Base-by-base conservation (phyloP, 37 sponge, comb jelly and placozoan species). In the Halisarca cf. caerulea region DNA sequence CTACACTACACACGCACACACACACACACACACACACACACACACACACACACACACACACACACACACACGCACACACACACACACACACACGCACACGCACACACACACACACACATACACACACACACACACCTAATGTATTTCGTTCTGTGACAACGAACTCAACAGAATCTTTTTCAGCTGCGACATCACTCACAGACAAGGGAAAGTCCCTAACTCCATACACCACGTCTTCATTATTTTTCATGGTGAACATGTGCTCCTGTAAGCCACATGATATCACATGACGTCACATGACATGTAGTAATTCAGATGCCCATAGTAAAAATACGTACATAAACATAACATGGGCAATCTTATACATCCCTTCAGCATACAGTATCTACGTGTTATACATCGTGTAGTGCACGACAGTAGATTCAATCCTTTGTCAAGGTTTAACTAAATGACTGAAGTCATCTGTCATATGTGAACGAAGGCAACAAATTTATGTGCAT, bases 231-330 rank as follows among this genome's bases (percentile, higher is more conserved):
- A 2, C 18, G 33, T 32, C 35, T 36, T 69, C 71, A 28, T 69
- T 69, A 20, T 28, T 32, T 3, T 69, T 36, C 71, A 69, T 69
- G 3, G 71, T 36, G 33, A 69, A 69, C 30, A 35, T 32, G 71
- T 69, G 71, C 71, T 69, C 71, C 71, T 69, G 35, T 2, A 69
- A 36, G n/a, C n/a, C n/a, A n/a, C n/a, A n/a, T n/a, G n/a, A n/a
- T n/a, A n/a, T n/a, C n/a, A n/a, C n/a, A n/a, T n/a, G n/a, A n/a
- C n/a, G n/a, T n/a, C n/a, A n/a, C n/a, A n/a, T n/a, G n/a, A n/a
- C n/a, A n/a, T n/a, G n/a, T n/a, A n/a, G n/a, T n/a, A n/a, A n/a
- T n/a, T n/a, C n/a, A n/a, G n/a, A n/a, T n/a, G n/a, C n/a, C n/a
- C n/a, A n/a, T n/a, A n/a, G n/a, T n/a, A n/a, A n/a, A n/a, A n/a